Evolutionary conservation across 2,888 invertebrate species (phyloP).

Genomic region (Leucozona laternaria): DNA sequence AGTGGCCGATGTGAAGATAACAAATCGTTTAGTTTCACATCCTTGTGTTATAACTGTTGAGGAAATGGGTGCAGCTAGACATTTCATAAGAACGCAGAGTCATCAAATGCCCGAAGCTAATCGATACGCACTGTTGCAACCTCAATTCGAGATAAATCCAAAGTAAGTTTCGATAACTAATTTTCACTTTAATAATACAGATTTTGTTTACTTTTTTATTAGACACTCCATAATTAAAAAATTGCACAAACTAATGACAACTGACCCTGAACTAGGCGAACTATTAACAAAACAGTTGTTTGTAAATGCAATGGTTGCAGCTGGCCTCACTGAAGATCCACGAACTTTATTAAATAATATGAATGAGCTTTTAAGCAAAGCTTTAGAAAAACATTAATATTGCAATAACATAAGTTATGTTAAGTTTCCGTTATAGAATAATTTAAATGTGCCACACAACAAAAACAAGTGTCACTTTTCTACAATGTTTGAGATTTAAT

Average conservation of each 20-base stretch:
- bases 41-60: slow-evolving; percentile 98
- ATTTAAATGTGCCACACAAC: neutral
- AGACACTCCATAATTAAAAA: slow-evolving; percentile 96
- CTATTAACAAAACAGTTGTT: slow-evolving; percentile 95
- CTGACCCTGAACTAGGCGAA: slow-evolving; percentile 92
- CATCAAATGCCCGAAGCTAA: slow-evolving; percentile 92
- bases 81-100: slow-evolving; percentile 96
- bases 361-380: slow-evolving; percentile 92
- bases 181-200: neutral
- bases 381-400: slow-evolving; percentile 89
- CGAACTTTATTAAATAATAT: slow-evolving; percentile 92
- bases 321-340: slow-evolving; percentile 96
- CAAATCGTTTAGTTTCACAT: slow-evolving; percentile 93
- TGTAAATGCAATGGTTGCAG: slow-evolving; percentile 97
- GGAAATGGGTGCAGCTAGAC: slow-evolving; percentile 98
- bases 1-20: slow-evolving; percentile 92
- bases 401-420: neutral
- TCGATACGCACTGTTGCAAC: slow-evolving; percentile 93
- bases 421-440: neutral
- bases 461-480: neutral
- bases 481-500: no score
- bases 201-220: slow-evolving; percentile 76
- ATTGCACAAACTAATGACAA: slow-evolving; percentile 89
- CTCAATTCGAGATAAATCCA: slow-evolving; percentile 97
- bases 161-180: slow-evolving; percentile 85